phyloP scores from a whole-genome alignment of 1,140 invertebrate genomes.

The Tigriopus japonicus region DNA sequence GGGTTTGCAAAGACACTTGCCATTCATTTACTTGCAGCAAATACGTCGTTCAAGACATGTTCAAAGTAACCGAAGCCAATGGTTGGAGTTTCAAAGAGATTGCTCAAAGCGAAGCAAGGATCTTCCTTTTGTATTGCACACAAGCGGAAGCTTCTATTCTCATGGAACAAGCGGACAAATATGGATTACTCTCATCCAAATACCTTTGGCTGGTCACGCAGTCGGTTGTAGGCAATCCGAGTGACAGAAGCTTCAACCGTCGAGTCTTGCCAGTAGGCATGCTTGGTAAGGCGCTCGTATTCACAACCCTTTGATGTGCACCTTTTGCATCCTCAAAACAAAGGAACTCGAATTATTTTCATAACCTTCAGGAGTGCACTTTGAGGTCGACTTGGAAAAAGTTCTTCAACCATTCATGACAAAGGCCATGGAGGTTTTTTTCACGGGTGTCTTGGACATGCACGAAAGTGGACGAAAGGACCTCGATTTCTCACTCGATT shows the following conservation, averaged over 20 bases:
- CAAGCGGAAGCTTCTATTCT: conserved; percentile 48
- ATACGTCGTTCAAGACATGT: conserved; percentile 59
- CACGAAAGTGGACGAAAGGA: background rate
- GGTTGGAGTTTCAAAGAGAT: conserved; percentile 44
- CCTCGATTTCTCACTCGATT: background rate
- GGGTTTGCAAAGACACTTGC: conserved; percentile 8
- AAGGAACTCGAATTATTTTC: background rate
- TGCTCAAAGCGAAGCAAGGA: conserved; percentile 69
- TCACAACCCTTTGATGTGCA: too few species aligned
- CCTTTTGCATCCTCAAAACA: conserved; percentile 25
- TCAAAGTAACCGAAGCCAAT: conserved; percentile 36
- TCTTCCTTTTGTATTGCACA: conserved; percentile 77
- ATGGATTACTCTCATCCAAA: conserved; percentile 53
- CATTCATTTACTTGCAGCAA: conserved; percentile 31
- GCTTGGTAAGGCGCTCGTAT: conserved; percentile 59
- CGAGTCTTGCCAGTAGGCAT: conserved; percentile 75
- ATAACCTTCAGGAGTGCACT: background rate
- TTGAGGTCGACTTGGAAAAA: conserved; percentile 1
- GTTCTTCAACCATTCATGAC: background rate
- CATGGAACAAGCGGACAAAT: conserved; percentile 50
- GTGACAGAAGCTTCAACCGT: conserved; percentile 33
- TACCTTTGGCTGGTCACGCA: conserved; percentile 92
- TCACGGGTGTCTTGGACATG: background rate
- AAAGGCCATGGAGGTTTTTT: background rate
- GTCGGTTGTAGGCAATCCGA: conserved; percentile 53